Base-by-base conservation (phyloP, 2,113 vertebrate genomes). In the Ariopsis seemanni region DNA sequence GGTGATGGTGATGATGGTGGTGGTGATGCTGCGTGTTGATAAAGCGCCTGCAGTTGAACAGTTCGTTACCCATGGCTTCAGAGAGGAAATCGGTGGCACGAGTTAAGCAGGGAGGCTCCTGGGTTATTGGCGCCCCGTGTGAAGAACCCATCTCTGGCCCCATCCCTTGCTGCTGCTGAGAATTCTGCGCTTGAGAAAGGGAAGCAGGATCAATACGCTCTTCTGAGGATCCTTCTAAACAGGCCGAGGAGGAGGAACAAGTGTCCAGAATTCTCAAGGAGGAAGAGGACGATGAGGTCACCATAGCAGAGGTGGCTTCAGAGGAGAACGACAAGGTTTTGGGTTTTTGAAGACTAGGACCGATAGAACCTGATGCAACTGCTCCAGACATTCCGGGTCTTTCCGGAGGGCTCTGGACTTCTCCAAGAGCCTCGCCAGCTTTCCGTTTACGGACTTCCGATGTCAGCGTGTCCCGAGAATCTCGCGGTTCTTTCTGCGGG, bases 1-100 rank as follows among this genome's bases (percentile, higher is more conserved):
- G 86, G 52, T 89, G 94, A 1, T 94, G 94, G 1, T 95, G 95
- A 0, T 96, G 95, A 2, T 97, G 96, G 5, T 96, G 96, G 22
- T 99, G 98, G 50, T 98, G 98, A 82, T 99, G 97, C 89, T 99
- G 98, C 0, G 97, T 97, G 12, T 97, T 97, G 48, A 99, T 99
- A 93, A 99, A 99, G 60, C 97, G 96, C 0, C 97, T 95, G 89
- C 98, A 99, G 95, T 97, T 99, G 91, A 99, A 99, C 34, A 99
- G 94, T 77, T 99, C 98, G 34, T 95, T 97, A 60, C 97, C 96
- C 92, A 99, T 99, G 53, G 97, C 96, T 87, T 99, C 98, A 25
- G 97, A 97, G 14, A 99, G 96, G 91, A 99, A 99, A 93, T 99
- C 97, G 34, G 96, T 96, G 0, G 96, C 95, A 12, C 97, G 95